Percentiles rank a stretch among this genome's conserved stretches.
These are phyloP conservation scores for Portunus trituberculatus DNA, from an alignment of 1,140 invertebrate genomes.

Conservation along the genomic window DNA sequence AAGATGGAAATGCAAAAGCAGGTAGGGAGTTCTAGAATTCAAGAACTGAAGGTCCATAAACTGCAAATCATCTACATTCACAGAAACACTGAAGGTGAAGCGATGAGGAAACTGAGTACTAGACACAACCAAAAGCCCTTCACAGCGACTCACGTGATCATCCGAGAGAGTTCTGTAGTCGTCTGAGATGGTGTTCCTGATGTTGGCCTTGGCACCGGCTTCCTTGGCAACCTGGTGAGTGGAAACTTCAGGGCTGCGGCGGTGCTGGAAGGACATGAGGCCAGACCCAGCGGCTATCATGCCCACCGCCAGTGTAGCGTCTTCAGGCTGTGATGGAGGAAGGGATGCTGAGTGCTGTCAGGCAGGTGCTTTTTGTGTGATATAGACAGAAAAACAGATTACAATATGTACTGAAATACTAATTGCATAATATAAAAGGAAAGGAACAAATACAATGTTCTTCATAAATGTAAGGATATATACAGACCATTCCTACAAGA, in stretches of 20 bases:
- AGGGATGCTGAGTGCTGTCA: neutral
- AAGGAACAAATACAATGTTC: neutral
- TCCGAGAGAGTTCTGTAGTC: slow-evolving; percentile 28
- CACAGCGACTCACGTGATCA: slow-evolving; percentile 48
- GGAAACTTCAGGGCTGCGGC: slow-evolving; percentile 36
- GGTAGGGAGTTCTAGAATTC: too few relatives aligned
- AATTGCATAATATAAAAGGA: too few relatives aligned
- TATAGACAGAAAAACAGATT: too few relatives aligned
- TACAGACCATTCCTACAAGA: too few relatives aligned
- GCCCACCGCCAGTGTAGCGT: slow-evolving; percentile 70
- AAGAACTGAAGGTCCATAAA: too few relatives aligned
- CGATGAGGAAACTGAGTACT: too few relatives aligned
- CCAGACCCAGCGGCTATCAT: slow-evolving; percentile 75
- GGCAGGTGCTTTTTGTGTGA: neutral
- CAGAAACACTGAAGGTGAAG: too few relatives aligned
- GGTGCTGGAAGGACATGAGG: slow-evolving; percentile 73
- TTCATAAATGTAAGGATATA: slow-evolving; percentile 6
- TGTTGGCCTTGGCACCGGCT: slow-evolving; percentile 27
- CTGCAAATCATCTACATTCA: too few relatives aligned
- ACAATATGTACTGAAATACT: too few relatives aligned
- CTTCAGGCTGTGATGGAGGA: slow-evolving; percentile 67
- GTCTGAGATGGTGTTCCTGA: slow-evolving; percentile 24
- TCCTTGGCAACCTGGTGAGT: neutral
- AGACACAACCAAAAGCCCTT: too few relatives aligned
- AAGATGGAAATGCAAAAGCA: too few relatives aligned